Conservation (phyloP, 2,797 vertebrate genomes). For the Hoplostethus atlanticus region DNA sequence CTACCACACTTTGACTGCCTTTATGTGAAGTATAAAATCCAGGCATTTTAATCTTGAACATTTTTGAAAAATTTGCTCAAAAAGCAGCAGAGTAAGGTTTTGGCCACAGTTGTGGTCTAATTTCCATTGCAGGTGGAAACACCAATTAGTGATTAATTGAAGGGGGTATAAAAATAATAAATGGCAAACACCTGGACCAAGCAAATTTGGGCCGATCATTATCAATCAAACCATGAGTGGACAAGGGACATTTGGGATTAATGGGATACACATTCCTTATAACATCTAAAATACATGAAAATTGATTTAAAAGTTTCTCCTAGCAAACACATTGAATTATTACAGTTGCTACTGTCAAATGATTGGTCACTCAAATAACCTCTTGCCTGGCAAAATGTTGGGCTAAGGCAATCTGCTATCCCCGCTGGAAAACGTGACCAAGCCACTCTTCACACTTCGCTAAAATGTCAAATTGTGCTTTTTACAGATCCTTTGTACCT, state of each 20-base stretch:
- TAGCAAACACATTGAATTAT: slow-evolving; percentile 52
- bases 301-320: slow-evolving; percentile 67
- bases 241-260: slow-evolving; percentile 55
- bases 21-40: neutral
- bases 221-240: slow-evolving; percentile 83
- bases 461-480: neutral
- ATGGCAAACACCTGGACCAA: slow-evolving; percentile 84
- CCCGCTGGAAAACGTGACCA: slow-evolving; percentile 11
- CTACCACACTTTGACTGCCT: neutral
- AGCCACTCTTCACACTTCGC: neutral
- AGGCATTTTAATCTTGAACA: neutral
- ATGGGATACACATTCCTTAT: slow-evolving; percentile 33
- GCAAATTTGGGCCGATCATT: slow-evolving; percentile 81
- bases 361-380: slow-evolving; percentile 48
- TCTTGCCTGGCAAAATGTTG: slow-evolving; percentile 26
- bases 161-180: slow-evolving; percentile 80
- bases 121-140: slow-evolving; percentile 84
- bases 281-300: slow-evolving; percentile 20
- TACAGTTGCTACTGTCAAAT: slow-evolving; percentile 49
- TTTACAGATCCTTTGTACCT: too few relatives aligned
- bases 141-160: slow-evolving; percentile 88
- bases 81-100: slow-evolving; percentile 43
- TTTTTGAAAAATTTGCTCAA: slow-evolving; percentile 24
- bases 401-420: neutral
- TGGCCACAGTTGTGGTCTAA: slow-evolving; percentile 66